Evolutionary conservation across 2,797 vertebrate species (phyloP).

Genomic region (Microchirus variegatus): DNA sequence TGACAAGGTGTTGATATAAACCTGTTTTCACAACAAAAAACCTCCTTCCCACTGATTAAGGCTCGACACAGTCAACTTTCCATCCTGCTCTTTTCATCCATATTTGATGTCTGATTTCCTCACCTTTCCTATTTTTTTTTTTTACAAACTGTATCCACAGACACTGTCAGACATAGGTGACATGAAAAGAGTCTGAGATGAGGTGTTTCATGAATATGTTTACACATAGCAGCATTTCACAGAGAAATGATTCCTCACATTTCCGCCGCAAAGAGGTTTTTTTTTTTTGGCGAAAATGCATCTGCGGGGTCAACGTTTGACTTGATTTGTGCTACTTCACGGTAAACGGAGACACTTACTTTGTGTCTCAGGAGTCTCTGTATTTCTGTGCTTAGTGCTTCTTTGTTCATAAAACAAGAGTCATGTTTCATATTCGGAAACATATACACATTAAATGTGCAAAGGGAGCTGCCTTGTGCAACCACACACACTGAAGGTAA

Average conservation of each 20-base stretch:
- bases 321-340: constrained; percentile 65
- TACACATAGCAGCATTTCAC: constrained; percentile 41
- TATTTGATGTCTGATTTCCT: constrained; percentile 62
- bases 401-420: not conserved
- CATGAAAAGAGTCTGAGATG: constrained; percentile 65
- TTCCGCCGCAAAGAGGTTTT: constrained; percentile 4
- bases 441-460: not conserved
- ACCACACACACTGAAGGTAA: not conserved
- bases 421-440: not conserved
- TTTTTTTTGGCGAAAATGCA: constrained; percentile 13
- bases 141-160: constrained; percentile 20
- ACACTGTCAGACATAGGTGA: constrained; percentile 53
- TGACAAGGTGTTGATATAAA: constrained; percentile 64
- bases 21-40: constrained; percentile 34
- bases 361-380: constrained; percentile 19
- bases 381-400: not conserved
- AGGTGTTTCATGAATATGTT: constrained; percentile 72
- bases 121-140: constrained; percentile 45
- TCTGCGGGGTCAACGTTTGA: constrained; percentile 51
- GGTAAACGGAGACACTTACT: constrained; percentile 35
- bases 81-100: constrained; percentile 38
- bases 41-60: no score
- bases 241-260: constrained; percentile 39
- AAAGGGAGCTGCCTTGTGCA: not conserved
- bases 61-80: constrained; percentile 56